Percentiles rank a stretch among this genome's conserved stretches.
These are phyloP conservation scores for Physella acuta DNA, from an alignment of 1,140 invertebrate genomes.

Conservation along the genomic window DNA sequence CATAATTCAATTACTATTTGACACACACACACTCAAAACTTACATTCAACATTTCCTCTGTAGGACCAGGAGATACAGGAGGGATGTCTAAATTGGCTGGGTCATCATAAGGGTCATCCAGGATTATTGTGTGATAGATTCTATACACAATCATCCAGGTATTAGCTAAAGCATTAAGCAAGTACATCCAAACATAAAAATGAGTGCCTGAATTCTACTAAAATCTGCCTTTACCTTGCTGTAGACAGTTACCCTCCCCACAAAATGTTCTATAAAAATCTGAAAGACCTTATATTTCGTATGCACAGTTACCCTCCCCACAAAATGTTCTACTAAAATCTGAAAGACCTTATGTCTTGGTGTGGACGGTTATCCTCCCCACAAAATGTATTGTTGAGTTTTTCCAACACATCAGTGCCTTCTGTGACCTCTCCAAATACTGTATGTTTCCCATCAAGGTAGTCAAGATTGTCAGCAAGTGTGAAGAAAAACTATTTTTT, in stretches of 20 bases:
- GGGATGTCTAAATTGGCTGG: conserved; percentile 77
- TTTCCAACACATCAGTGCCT: conserved; percentile 83
- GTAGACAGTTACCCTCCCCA: too few species aligned
- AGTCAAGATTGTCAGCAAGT: conserved; percentile 82
- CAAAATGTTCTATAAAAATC: too few species aligned
- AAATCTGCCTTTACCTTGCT: too few species aligned
- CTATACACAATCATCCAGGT: conserved; percentile 56
- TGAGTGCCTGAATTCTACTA: too few species aligned
- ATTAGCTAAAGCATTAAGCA: too few species aligned
- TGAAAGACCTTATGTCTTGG: conserved; percentile 77
- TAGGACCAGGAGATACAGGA: conserved; percentile 83
- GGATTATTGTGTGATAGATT: conserved; percentile 94
- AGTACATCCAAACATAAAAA: too few species aligned
- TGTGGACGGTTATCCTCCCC: conserved; percentile 89
- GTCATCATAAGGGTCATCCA: conserved; percentile 96
- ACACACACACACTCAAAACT: too few species aligned
- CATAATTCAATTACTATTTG: too few species aligned
- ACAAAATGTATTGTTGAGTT: conserved; percentile 92
- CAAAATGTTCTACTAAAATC: background rate
- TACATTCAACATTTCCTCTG: conserved; percentile 73
- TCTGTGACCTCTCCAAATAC: conserved; percentile 92
- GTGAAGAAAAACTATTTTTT: conserved; percentile 99
- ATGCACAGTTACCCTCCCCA: too few species aligned
- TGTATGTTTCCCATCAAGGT: conserved; percentile 87
- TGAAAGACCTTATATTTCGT: too few species aligned